Percentiles rank a stretch among this genome's conserved stretches.
phyloP scores from a whole-genome alignment of 2,113 vertebrate genomes.

The Meleagris gallopavo region DNA sequence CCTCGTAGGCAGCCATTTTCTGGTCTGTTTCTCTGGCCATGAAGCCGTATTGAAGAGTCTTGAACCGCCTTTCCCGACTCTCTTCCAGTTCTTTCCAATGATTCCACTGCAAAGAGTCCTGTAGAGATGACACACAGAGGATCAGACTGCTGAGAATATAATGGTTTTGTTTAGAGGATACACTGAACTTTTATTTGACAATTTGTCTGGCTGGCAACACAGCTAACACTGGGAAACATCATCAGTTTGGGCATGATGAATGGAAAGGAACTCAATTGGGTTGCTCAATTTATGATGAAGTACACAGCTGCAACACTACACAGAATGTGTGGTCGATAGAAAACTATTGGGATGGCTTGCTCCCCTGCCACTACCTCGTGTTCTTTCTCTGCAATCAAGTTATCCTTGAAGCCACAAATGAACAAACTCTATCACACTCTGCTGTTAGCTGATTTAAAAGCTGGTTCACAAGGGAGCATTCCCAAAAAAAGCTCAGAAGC shows the following conservation, averaged over 20 bases:
- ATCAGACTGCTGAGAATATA: background rate
- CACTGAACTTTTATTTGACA: background rate
- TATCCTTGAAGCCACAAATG: background rate
- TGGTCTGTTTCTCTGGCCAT: constrained; percentile 29
- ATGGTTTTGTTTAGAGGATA: background rate
- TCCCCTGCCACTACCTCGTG: background rate
- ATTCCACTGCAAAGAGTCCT: constrained; percentile 62
- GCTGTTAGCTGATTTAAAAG: background rate
- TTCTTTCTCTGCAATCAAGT: background rate
- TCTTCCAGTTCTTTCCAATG: constrained; percentile 81
- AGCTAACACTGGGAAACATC: background rate
- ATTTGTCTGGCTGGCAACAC: background rate
- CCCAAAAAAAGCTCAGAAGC: background rate
- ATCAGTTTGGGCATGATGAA: background rate
- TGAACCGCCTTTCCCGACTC: constrained; percentile 71
- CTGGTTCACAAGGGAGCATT: background rate
- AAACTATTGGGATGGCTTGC: background rate
- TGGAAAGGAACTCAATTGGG: background rate
- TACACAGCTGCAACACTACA: background rate
- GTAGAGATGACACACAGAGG: background rate
- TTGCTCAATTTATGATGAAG: background rate
- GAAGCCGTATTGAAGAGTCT: constrained; percentile 42
- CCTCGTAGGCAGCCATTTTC: constrained; percentile 3
- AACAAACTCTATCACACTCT: background rate
- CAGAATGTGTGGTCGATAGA: background rate